Percentiles rank a stretch among this genome's conserved stretches.
These are phyloP conservation scores for Neogale vison DNA, from an alignment of 2,113 vertebrate genomes.

Conservation along the genomic window DNA sequence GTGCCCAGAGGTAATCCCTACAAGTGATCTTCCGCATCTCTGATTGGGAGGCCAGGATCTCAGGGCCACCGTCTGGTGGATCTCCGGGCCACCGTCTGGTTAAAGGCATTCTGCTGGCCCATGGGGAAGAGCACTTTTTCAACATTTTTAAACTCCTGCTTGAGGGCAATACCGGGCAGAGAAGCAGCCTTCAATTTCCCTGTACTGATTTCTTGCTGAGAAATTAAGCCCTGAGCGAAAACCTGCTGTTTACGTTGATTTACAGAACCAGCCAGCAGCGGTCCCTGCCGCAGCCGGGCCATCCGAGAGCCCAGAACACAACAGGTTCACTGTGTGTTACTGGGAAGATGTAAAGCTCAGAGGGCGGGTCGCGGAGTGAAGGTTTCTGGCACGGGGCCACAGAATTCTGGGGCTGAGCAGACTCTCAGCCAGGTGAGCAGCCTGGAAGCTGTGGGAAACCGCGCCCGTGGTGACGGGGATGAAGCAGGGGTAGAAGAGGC, in stretches of 20 bases:
- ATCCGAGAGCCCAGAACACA: not conserved
- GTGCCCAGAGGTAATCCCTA: not conserved
- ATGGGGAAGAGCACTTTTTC: not conserved
- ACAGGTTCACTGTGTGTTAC: conserved; percentile 11
- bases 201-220: conserved; percentile 31
- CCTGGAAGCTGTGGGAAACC: not conserved
- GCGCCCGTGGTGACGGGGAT: not conserved
- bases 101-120: not conserved
- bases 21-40: not conserved
- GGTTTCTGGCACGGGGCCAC: not conserved
- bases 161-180: not conserved
- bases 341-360: not conserved
- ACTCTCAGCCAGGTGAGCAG: not conserved
- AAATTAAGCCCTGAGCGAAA: conserved; percentile 53
- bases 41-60: not conserved
- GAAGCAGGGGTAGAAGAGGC: not conserved
- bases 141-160: not conserved
- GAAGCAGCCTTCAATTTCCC: conserved; percentile 11
- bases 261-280: conserved; percentile 37
- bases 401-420: not conserved
- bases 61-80: not conserved
- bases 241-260: conserved; percentile 56
- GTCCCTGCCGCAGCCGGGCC: not conserved
- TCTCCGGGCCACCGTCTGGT: not conserved
- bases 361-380: not conserved